Conservation (phyloP, 2,113 vertebrate genomes). For the Spea bombifrons region DNA sequence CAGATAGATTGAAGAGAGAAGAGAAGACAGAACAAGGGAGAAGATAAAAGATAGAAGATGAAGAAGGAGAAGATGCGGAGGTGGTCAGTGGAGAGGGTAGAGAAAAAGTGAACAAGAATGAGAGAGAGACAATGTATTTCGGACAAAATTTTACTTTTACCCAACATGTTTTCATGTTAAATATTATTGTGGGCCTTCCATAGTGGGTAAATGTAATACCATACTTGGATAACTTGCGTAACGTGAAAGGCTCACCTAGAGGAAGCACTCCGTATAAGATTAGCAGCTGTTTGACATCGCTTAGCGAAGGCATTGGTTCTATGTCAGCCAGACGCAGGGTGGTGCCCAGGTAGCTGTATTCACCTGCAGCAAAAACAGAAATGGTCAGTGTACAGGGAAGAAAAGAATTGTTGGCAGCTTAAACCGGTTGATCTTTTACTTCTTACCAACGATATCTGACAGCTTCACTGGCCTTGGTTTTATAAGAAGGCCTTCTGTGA, state of each 20-base stretch:
- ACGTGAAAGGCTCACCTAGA: conserved; percentile 65
- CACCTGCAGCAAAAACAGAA: conserved; percentile 61
- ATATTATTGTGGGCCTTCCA: no score
- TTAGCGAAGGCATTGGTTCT: conserved; percentile 76
- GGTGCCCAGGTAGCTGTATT: conserved; percentile 71
- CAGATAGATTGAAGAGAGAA: no score
- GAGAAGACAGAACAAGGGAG: no score
- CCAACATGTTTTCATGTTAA: no score
- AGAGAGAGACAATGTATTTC: no score
- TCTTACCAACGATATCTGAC: conserved; percentile 75
- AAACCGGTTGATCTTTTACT: background rate
- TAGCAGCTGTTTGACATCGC: conserved; percentile 75
- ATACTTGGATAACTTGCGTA: no score
- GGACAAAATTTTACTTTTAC: no score
- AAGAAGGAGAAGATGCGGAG: no score
- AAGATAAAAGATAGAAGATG: no score
- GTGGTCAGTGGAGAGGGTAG: no score
- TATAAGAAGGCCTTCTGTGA: conserved; percentile 71
- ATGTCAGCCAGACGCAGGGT: conserved; percentile 56
- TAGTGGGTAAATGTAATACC: no score
- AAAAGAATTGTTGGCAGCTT: background rate
- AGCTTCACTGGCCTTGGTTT: conserved; percentile 66
- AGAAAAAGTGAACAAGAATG: no score
- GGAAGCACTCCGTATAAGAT: conserved; percentile 76
- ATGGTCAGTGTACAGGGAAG: background rate